Percentiles rank a stretch among this genome's conserved stretches.
These are phyloP conservation scores for Triplophysa rosa DNA, from an alignment of 2,113 vertebrate genomes.

Conservation along the genomic window DNA sequence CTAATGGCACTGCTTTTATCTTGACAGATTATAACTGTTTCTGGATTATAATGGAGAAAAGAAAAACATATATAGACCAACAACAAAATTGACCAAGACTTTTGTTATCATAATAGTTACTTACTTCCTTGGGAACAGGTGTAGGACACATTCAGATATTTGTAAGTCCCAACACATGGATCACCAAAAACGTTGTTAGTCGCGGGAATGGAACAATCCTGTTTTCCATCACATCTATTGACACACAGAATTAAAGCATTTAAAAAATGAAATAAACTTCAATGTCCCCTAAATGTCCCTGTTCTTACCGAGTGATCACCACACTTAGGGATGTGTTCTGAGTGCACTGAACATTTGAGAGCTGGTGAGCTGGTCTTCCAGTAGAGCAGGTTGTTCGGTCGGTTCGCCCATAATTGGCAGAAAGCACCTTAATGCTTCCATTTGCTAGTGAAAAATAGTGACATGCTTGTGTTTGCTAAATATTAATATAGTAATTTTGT, in stretches of 20 bases:
- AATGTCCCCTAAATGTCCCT: neutral
- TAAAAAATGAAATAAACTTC: too few species aligned
- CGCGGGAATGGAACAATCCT: neutral
- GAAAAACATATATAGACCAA: too few species aligned
- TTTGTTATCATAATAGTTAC: too few species aligned
- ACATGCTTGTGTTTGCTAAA: too few species aligned
- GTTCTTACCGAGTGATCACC: neutral
- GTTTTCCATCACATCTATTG: neutral
- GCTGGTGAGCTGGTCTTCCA: neutral
- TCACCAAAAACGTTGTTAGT: neutral
- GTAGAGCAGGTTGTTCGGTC: slow-evolving; percentile 13
- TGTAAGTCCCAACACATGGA: neutral
- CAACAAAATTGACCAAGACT: too few species aligned
- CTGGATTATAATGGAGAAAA: too few species aligned
- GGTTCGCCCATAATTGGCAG: slow-evolving; percentile 24
- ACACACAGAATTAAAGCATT: too few species aligned
- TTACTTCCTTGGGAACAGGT: too few species aligned
- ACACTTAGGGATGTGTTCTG: neutral
- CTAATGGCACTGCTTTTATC: too few species aligned
- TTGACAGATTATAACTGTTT: too few species aligned
- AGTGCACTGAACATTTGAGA: slow-evolving; percentile 16
- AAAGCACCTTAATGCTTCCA: slow-evolving; percentile 9
- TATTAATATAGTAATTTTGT: too few species aligned
- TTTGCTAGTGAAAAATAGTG: neutral
- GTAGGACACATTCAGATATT: too few species aligned